phyloP scores from a whole-genome alignment of 2,888 invertebrate genomes.

The Caenorhabditis becei region DNA sequence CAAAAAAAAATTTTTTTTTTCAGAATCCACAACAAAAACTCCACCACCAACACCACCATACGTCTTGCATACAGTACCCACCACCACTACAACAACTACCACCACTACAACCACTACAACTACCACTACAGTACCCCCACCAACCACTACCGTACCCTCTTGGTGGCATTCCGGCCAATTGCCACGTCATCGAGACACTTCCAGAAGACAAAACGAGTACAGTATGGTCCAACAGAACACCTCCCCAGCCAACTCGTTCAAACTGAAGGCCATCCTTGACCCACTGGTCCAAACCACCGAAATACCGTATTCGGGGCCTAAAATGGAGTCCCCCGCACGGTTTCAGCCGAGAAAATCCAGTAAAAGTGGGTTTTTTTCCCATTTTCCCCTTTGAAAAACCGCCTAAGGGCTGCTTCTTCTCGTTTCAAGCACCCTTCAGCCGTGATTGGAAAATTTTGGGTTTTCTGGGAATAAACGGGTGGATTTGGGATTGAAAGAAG shows the following conservation, averaged over 20 bases:
- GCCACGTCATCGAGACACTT: constrained; percentile 54
- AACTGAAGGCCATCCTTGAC: constrained; percentile 37
- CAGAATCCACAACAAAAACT: constrained; percentile 22
- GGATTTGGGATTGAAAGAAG: neutral
- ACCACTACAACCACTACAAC: constrained; percentile 36
- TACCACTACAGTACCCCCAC: constrained; percentile 32
- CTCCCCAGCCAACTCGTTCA: neutral
- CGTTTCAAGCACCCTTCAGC: constrained; percentile 13
- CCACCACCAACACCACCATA: constrained; percentile 8
- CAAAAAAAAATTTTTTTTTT: constrained; percentile 8
- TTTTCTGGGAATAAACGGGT: neutral
- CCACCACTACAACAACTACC: constrained; percentile 19
- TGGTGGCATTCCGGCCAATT: constrained; percentile 45
- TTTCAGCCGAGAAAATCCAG: constrained; percentile 45
- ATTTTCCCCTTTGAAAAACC: neutral
- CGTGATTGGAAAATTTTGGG: neutral
- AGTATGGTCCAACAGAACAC: constrained; percentile 3
- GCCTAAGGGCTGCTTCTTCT: neutral
- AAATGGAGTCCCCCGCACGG: constrained; percentile 24
- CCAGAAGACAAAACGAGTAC: neutral
- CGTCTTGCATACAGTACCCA: constrained; percentile 3
- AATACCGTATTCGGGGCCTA: constrained; percentile 14
- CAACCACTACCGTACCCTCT: constrained; percentile 35
- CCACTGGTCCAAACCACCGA: constrained; percentile 16
- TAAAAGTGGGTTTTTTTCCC: constrained; percentile 50